Base-by-base conservation (phyloP, 1,140 invertebrate genomes). In the Drosophila parabipectinata region DNA sequence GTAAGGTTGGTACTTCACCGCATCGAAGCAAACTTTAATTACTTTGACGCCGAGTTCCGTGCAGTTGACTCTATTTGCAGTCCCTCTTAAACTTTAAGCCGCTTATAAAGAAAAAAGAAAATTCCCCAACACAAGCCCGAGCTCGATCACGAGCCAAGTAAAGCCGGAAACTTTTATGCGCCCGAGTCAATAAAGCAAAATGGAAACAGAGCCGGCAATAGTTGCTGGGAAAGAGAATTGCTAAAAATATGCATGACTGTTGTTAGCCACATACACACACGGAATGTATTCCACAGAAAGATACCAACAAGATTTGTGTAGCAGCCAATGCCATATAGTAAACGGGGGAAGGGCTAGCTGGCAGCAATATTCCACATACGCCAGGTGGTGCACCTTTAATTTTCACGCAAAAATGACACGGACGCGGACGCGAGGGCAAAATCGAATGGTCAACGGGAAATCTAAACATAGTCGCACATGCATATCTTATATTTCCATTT, bases 41-140 rank as follows among this genome's bases (percentile, higher is more conserved):
- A 85, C 82, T 81, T 78, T 81, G 69, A 77, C 74, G 77, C 77
- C 41, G 59, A 84, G 81, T 77, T 84, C 72, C 56, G 64, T 41
- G 77, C 67, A 80, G 66, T 77, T 73, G 85, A 84, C 72, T 85
- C 69, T 77, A 55, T 67, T 47, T 37, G 52, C 59, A 72, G 68
- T 74, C 52, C 48, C 15, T 47, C 71, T 60, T 56, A 41, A 78
- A 78, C 68, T 75, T 85, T 85, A 85, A 84, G 81, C 81, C 41
- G 77, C 81, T 84, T 77, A 84, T 24, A 50, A 60, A 39, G 28
- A 6, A 74, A 63, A 78, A 37, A 72, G 26, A 39, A 59, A 82
- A 68, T 68, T 58, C 12, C n/a, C 18, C 21, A 21, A 21, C 21
- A 3, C 21, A 21, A 3, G 21, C 21, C 21, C 21, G 21, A 21